Conservation (phyloP, 2,113 vertebrate species). For the Perccottus glenii region DNA sequence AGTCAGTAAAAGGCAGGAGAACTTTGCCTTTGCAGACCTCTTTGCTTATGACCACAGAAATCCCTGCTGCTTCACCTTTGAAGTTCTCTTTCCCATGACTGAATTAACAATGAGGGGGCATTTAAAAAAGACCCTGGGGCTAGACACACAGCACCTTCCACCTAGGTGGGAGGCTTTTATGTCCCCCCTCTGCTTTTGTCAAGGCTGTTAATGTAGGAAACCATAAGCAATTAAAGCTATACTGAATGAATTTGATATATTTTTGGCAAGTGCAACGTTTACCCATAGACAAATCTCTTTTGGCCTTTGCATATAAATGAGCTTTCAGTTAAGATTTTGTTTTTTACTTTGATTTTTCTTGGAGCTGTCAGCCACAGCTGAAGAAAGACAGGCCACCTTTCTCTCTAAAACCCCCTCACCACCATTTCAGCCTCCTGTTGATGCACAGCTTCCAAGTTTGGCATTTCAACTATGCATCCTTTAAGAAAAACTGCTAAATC, state of each 20-base stretch:
- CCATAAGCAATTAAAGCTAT: constrained; percentile 14
- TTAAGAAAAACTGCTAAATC: constrained; percentile 60
- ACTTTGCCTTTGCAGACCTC: constrained; percentile 48
- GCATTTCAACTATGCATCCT: constrained; percentile 79
- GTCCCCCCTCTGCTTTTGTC: constrained; percentile 36
- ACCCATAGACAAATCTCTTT: constrained; percentile 33
- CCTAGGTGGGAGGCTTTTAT: constrained; percentile 55
- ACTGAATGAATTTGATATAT: background rate
- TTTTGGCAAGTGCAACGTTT: constrained; percentile 35
- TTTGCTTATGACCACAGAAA: constrained; percentile 37
- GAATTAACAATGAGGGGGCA: constrained; percentile 58
- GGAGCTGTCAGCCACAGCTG: constrained; percentile 63
- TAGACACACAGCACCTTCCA: constrained; percentile 61
- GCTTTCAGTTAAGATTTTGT: constrained; percentile 64
- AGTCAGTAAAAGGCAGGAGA: constrained; percentile 68
- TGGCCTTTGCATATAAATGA: constrained; percentile 65
- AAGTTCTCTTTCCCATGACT: constrained; percentile 76
- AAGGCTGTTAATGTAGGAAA: constrained; percentile 32
- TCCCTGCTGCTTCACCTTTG: constrained; percentile 72
- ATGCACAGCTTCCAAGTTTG: constrained; percentile 67
- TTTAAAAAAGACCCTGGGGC: constrained; percentile 53
- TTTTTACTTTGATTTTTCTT: constrained; percentile 61
- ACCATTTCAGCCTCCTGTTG: constrained; percentile 47
- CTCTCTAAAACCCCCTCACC: constrained; percentile 46
- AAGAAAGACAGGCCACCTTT: constrained; percentile 68